Percentiles rank a stretch among this genome's conserved stretches.
Conservation (phyloP, 1,140 invertebrate species). For the Spodoptera litura region DNA sequence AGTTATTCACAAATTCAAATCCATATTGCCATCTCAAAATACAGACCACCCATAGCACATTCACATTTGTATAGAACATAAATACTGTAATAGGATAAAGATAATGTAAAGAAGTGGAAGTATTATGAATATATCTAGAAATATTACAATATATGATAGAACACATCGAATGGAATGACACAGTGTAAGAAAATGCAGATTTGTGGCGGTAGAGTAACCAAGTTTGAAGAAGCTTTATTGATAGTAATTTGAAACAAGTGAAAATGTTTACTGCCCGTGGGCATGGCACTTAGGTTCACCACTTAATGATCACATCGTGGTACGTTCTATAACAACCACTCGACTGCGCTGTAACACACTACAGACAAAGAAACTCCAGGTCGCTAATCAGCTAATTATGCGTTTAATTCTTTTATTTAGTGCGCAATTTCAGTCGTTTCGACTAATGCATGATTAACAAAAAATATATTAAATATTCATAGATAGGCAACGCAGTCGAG, state of each 20-base stretch:
- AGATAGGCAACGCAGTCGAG: constrained; percentile 3
- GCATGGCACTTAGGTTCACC: constrained; percentile 47
- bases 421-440: not conserved
- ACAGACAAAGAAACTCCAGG: not conserved
- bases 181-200: constrained; percentile 54
- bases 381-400: not conserved
- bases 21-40: not conserved
- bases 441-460: not conserved
- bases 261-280: constrained; percentile 19
- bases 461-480: not conserved
- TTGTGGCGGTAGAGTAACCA: constrained; percentile 49
- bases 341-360: constrained; percentile 13
- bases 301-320: constrained; percentile 22
- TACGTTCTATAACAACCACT: constrained; percentile 21
- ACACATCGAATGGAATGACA: constrained; percentile 68
- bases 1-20: not conserved
- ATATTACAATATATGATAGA: constrained; percentile 54
- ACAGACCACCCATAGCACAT: not conserved
- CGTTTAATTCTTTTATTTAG: not conserved
- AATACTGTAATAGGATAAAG: constrained; percentile 34
- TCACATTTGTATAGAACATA: constrained; percentile 5
- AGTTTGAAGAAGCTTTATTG: constrained; percentile 26
- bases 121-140: constrained; percentile 35
- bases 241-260: constrained; percentile 19
- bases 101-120: constrained; percentile 35